Percentiles rank a stretch among this genome's conserved stretches.
phyloP scores from a whole-genome alignment of 1,140 invertebrate species.

The Notospermus geniculatus region DNA sequence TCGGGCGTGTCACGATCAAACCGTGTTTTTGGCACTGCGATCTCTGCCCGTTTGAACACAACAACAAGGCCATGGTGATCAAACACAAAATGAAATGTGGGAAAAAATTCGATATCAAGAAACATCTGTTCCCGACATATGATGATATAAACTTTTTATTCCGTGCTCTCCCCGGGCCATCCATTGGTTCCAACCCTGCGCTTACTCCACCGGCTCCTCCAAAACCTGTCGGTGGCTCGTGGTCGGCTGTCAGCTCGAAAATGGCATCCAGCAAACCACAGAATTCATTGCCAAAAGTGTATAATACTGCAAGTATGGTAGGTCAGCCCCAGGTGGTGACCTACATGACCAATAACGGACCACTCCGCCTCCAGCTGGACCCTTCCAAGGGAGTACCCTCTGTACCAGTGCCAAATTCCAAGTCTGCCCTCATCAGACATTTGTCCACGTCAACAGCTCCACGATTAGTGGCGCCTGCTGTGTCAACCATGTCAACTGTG shows the following conservation, averaged over 20 bases:
- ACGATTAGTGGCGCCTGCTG: background rate
- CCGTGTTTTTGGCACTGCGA: conserved; percentile 87
- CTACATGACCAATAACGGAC: conserved; percentile 4
- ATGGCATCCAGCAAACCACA: too few species aligned
- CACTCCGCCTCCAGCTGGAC: background rate
- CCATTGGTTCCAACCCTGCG: conserved; percentile 18
- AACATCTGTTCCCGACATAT: conserved; percentile 71
- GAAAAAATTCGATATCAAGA: conserved; percentile 85
- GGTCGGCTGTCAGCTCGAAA: too few species aligned
- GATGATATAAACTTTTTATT: conserved; percentile 37
- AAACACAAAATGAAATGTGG: conserved; percentile 84
- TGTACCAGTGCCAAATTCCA: too few species aligned
- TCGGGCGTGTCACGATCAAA: conserved; percentile 78
- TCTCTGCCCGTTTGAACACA: conserved; percentile 92
- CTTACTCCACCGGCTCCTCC: too few species aligned
- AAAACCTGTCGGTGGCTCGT: too few species aligned
- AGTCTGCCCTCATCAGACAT: too few species aligned
- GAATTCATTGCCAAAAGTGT: too few species aligned
- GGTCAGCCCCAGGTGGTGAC: background rate
- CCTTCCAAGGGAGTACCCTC: too few species aligned
- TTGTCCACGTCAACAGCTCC: background rate
- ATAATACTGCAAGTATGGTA: too few species aligned
- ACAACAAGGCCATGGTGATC: conserved; percentile 88
- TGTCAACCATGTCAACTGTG: background rate
- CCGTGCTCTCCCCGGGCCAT: conserved; percentile 40